Base-by-base conservation (phyloP, 2,888 invertebrate genomes). In the Bugula neritina region DNA sequence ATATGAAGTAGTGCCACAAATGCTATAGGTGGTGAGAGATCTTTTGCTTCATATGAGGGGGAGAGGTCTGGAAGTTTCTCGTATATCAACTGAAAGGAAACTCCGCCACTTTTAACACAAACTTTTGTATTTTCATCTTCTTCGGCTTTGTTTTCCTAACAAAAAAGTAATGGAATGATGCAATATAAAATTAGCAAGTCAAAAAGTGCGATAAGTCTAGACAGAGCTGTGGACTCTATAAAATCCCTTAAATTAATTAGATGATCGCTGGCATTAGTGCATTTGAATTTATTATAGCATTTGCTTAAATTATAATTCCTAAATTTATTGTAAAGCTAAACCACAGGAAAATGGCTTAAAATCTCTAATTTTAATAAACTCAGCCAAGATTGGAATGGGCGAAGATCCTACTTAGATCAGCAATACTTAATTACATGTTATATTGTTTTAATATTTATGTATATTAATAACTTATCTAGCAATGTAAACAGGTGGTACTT, bases 1-100 rank as follows among this genome's bases (percentile, higher is more conserved):
- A 94, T 85, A 86, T 94, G 93, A 1, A 94, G 85, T 25, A 93
- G 86, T 0, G 92, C 90, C 31, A 92, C 89, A 82, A 93, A 89
- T 0, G 92, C 91, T 72, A 93, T 87, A 0, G 92, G 90, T 34
- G 90, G 88, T 79, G 91, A 91, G 71, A 94, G 86, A 31, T 92
- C 90, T 71, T 90, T 90, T 0, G 87, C 86, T 88, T 90, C 70
- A 21, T 70, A 31, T 17, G 25, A 29, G 10, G 70, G 43, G 17
- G n/a, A 54, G n/a, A 43, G 35, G 27, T 10, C 13, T 23, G 35
- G 25, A 2, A 43, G 3, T 25, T 43, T 70, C 10, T 21, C 5
- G 52, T 54, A 54, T 5, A 70, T 13, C 2, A 35, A 13, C 21
- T 17, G 23, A 27, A 70, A 54, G 10, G 52, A 52, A 35, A 63